phyloP scores from a whole-genome alignment of 2,888 invertebrate species.

The Pelosia muscerda region DNA sequence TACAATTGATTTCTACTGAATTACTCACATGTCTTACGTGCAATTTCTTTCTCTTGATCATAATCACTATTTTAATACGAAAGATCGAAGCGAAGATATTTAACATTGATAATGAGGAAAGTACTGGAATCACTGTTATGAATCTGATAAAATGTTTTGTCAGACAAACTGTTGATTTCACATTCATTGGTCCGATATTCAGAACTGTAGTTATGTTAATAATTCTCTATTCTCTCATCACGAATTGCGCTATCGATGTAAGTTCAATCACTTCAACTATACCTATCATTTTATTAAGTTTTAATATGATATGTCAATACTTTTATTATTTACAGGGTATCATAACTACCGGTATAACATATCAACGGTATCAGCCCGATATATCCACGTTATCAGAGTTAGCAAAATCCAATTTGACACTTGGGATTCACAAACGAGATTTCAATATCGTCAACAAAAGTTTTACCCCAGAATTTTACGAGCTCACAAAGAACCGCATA shows the following conservation, averaged over 20 bases:
- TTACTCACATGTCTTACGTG: slow-evolving; percentile 66
- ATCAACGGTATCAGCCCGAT: slow-evolving; percentile 71
- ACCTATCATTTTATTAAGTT: background rate
- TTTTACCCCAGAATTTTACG: slow-evolving; percentile 53
- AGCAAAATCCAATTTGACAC: slow-evolving; percentile 64
- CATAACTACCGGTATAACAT: slow-evolving; percentile 77
- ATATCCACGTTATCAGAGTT: slow-evolving; percentile 66
- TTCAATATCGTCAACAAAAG: slow-evolving; percentile 70
- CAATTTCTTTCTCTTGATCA: slow-evolving; percentile 62
- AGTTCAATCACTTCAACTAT: slow-evolving; percentile 52
- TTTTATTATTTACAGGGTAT: slow-evolving; percentile 71
- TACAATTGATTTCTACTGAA: slow-evolving; percentile 69
- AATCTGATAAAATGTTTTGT: slow-evolving; percentile 78
- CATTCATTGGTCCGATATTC: slow-evolving; percentile 72
- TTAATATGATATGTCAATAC: background rate
- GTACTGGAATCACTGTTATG: slow-evolving; percentile 60
- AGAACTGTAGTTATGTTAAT: slow-evolving; percentile 68
- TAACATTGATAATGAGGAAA: slow-evolving; percentile 58
- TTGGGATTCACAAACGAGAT: slow-evolving; percentile 75
- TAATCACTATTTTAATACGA: slow-evolving; percentile 61
- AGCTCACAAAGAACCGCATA: slow-evolving; percentile 66
- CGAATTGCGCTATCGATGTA: slow-evolving; percentile 81
- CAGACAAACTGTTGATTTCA: slow-evolving; percentile 76
- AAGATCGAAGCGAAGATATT: slow-evolving; percentile 66
- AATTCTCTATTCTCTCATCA: slow-evolving; percentile 75